Percentiles rank a stretch among this genome's conserved stretches.
Evolutionary conservation across 2,113 vertebrate species (phyloP).

Genomic region (Stercorarius parasiticus): DNA sequence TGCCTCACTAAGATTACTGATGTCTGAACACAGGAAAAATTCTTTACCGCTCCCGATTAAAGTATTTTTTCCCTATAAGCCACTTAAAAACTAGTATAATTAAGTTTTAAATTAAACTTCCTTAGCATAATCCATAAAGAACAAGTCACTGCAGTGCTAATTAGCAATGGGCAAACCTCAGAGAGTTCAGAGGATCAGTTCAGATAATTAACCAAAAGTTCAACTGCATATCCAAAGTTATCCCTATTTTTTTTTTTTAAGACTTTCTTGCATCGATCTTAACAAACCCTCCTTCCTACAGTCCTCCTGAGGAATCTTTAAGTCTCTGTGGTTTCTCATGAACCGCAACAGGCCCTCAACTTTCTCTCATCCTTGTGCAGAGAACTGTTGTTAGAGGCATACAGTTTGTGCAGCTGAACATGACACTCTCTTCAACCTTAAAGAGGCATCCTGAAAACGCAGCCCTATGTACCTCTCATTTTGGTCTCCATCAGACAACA

Average conservation of each 20-base stretch:
- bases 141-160: constrained; percentile 66
- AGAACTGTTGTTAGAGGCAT: not conserved
- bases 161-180: constrained; percentile 65
- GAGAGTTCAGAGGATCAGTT: constrained; percentile 72
- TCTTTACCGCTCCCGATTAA: constrained; percentile 28
- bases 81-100: constrained; percentile 72
- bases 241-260: not conserved
- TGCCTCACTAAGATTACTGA: constrained; percentile 22
- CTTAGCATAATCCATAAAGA: constrained; percentile 67
- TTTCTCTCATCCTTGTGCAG: not conserved
- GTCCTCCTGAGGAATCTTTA: not conserved
- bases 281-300: not conserved
- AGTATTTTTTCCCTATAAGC: constrained; percentile 60
- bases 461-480: not conserved
- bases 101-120: constrained; percentile 71
- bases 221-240: constrained; percentile 57
- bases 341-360: not conserved
- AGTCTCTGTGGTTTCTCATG: not conserved
- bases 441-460: not conserved
- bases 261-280: not conserved
- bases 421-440: not conserved
- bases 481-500: not conserved
- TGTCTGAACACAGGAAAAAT: constrained; percentile 30
- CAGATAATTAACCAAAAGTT: constrained; percentile 70
- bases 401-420: not conserved